These are phyloP conservation scores for Bergia puertoricense DNA, from an alignment of 92 coral and sea anemone genomes.

Conservation along the genomic window DNA sequence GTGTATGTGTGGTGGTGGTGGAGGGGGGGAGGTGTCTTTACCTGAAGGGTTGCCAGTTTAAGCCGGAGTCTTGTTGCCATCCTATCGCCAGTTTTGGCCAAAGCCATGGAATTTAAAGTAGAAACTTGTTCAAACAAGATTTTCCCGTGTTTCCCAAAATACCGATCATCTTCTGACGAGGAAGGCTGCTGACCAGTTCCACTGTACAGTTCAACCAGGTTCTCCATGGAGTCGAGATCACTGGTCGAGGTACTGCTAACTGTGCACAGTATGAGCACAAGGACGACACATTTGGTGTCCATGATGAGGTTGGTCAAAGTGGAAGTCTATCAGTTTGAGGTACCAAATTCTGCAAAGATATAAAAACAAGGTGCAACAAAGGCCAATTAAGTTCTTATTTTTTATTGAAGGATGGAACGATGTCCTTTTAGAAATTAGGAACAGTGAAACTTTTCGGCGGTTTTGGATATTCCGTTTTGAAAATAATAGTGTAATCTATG, in stretches of 20 bases:
- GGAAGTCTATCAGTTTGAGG: neutral
- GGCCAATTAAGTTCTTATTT: too few relatives aligned
- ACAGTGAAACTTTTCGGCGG: too few relatives aligned
- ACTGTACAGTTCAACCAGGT: conserved; percentile 11
- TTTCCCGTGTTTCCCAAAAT: conserved; percentile 32
- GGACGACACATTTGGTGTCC: neutral
- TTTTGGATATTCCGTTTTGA: too few relatives aligned
- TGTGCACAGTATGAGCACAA: neutral
- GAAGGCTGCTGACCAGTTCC: conserved; percentile 8
- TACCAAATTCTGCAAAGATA: too few relatives aligned
- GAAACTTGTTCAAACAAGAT: conserved; percentile 25
- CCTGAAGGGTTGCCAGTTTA: conserved; percentile 19
- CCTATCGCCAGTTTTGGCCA: conserved; percentile 28
- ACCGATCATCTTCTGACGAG: neutral
- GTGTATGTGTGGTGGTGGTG: neutral
- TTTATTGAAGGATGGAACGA: too few relatives aligned
- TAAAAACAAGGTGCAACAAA: neutral
- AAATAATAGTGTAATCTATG: too few relatives aligned
- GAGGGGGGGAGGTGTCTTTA: neutral
- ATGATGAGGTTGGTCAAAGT: neutral
- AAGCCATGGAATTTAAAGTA: conserved; percentile 26
- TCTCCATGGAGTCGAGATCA: conserved; percentile 19
- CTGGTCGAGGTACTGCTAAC: neutral
- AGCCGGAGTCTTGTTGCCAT: conserved; percentile 7
- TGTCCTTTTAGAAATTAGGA: too few relatives aligned